Conservation (phyloP, 2,113 vertebrate species). For the Misgurnus mizolepis region DNA sequence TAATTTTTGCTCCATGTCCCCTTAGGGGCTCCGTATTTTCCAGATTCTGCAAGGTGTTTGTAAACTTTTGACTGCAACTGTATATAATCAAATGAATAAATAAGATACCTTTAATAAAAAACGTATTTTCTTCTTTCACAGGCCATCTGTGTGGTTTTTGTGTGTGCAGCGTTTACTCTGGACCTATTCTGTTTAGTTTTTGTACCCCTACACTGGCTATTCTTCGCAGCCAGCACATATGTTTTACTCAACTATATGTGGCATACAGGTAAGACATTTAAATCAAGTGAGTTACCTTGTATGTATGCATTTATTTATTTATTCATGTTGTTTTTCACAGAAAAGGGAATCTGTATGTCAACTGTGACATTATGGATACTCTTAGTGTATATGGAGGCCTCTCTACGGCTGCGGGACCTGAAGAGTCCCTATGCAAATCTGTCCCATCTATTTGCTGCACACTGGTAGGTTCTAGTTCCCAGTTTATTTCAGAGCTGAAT, state of each 20-base stretch:
- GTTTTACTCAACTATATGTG: slow-evolving; percentile 82
- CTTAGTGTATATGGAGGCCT: slow-evolving; percentile 79
- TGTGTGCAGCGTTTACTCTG: slow-evolving; percentile 80
- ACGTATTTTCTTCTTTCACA: slow-evolving; percentile 56
- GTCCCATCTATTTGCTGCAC: slow-evolving; percentile 81
- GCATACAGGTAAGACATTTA: slow-evolving; percentile 75
- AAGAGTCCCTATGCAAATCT: slow-evolving; percentile 78
- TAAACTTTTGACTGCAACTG: too few species aligned
- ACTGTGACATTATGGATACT: slow-evolving; percentile 80
- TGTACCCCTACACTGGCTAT: slow-evolving; percentile 81
- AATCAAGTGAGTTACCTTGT: background rate
- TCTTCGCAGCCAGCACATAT: slow-evolving; percentile 81
- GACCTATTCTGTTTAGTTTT: slow-evolving; percentile 83
- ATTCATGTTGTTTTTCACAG: slow-evolving; percentile 58
- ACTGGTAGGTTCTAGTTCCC: slow-evolving; percentile 69
- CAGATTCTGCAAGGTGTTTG: too few species aligned
- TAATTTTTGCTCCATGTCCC: too few species aligned
- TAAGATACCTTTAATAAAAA: too few species aligned
- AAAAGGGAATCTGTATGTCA: slow-evolving; percentile 80
- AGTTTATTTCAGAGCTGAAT: background rate
- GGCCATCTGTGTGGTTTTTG: slow-evolving; percentile 80
- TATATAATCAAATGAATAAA: too few species aligned
- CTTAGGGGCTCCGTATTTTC: too few species aligned
- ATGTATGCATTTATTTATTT: background rate
- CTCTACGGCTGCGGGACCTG: slow-evolving; percentile 78